Base-by-base conservation (phyloP, 2,797 vertebrate species). In the Chaetophractus vellerosus region DNA sequence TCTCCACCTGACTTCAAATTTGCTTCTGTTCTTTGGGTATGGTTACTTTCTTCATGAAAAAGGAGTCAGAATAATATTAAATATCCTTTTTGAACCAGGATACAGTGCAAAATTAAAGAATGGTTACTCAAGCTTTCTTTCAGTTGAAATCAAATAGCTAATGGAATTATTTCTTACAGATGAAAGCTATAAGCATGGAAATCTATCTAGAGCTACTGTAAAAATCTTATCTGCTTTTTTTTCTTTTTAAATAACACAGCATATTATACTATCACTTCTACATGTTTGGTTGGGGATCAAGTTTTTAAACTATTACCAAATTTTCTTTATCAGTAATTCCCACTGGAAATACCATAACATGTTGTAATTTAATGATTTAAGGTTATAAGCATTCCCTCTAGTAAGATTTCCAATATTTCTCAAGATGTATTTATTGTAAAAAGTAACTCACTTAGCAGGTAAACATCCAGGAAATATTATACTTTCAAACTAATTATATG, bases 401-500 rank as follows among this genome's bases (percentile, higher is more conserved):
- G 96, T 96, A 97, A 96, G 96, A 97, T 33, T 97, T 76, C 26
- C 41, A 80, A 64, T n/a, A 88, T 97, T 96, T 98, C 96, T 93
- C 89, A 97, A 95, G 96, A 92, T 0, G 0, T 69, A 97, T 89
- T 94, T 97, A 97, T 95, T 97, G 82, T 96, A 97, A 96, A 95
- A 97, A 96, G 76, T 96, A 94, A 94, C 90, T 98, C 97, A 96
- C 64, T 97, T 93, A 97, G 89, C 63, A 97, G 94, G 93, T 83
- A 96, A 96, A 97, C 96, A 94, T 96, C 76, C 80, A 96, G 0
- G 0, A 98, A 97, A 98, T 97, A 94, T 93, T 98, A 96, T 93
- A 71, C 97, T 97, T 98, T 97, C 96, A 98, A 98, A 95, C 95
- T 98, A 97, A 96, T 96, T 95, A 88, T 72, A 94, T 83, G n/a